A percentile compares a stretch with the other conserved stretches of the same genome.
Conservation (phyloP, 2,113 vertebrate genomes). For the Pelodiscus sinensis region DNA sequence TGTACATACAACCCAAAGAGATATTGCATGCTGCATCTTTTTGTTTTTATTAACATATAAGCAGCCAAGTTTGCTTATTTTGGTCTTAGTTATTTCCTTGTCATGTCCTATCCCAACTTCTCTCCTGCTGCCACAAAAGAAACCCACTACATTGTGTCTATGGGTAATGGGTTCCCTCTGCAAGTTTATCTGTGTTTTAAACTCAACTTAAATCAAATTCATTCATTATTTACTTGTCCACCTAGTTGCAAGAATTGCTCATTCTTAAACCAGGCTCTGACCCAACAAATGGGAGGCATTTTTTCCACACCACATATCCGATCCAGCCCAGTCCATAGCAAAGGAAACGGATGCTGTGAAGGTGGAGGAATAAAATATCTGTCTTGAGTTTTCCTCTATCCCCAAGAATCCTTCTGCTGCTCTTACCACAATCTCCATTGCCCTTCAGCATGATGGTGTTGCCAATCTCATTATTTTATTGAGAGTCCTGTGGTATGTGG, state of each 20-base stretch:
- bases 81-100: accelerated
- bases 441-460: neutral
- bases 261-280: neutral
- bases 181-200: neutral
- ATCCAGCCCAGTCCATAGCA: neutral
- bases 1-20: neutral
- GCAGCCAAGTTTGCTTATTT: neutral
- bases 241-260: no score
- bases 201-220: neutral
- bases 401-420: neutral
- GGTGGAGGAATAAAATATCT: neutral
- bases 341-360: neutral
- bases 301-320: neutral
- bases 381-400: neutral
- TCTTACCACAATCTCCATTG: neutral
- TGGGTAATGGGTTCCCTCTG: neutral
- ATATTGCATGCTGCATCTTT: accelerated
- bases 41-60: neutral
- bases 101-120: neutral
- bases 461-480: neutral
- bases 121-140: neutral
- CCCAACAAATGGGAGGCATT: neutral
- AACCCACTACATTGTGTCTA: neutral
- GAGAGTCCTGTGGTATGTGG: neutral
- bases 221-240: neutral